Conservation (phyloP, 2,888 invertebrate genomes). For the Cylloceria caligata region DNA sequence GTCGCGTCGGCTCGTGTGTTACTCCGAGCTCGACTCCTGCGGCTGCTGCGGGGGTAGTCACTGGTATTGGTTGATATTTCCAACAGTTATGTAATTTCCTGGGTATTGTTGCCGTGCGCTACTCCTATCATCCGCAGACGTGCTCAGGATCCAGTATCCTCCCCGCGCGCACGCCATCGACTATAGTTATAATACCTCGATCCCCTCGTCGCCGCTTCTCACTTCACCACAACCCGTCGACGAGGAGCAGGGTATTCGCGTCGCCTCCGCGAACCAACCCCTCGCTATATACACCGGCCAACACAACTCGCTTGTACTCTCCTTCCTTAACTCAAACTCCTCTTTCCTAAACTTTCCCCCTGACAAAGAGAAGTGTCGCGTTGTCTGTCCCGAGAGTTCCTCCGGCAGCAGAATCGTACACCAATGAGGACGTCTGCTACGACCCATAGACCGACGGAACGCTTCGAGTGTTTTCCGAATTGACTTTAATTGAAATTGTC, state of each 20-base stretch:
- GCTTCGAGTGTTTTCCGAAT: background rate
- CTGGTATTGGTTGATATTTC: conserved; percentile 84
- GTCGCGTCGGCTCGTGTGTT: conserved; percentile 41
- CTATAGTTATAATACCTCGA: conserved; percentile 42
- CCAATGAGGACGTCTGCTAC: background rate
- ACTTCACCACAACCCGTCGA: conserved; percentile 13
- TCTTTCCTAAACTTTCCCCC: conserved; percentile 54
- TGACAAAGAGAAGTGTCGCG: conserved; percentile 58
- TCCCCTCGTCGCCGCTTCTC: conserved; percentile 32
- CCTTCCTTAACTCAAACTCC: conserved; percentile 29
- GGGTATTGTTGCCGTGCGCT: conserved; percentile 83
- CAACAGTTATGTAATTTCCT: conserved; percentile 85
- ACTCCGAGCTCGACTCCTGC: conserved; percentile 64
- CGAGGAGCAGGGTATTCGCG: conserved; percentile 53
- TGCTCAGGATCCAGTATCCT: conserved; percentile 75
- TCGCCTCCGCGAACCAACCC: conserved; percentile 38
- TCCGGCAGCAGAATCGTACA: conserved; percentile 1
- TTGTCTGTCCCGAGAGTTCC: conserved; percentile 24
- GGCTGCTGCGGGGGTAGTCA: conserved; percentile 73
- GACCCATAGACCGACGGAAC: background rate
- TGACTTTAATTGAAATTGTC: conserved; percentile 6
- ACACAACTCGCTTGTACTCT: background rate
- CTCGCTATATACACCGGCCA: background rate
- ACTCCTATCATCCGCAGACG: conserved; percentile 81
- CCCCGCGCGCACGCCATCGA: conserved; percentile 40